phyloP scores from a whole-genome alignment of 2,888 invertebrate genomes.

The Rhingia campestris region DNA sequence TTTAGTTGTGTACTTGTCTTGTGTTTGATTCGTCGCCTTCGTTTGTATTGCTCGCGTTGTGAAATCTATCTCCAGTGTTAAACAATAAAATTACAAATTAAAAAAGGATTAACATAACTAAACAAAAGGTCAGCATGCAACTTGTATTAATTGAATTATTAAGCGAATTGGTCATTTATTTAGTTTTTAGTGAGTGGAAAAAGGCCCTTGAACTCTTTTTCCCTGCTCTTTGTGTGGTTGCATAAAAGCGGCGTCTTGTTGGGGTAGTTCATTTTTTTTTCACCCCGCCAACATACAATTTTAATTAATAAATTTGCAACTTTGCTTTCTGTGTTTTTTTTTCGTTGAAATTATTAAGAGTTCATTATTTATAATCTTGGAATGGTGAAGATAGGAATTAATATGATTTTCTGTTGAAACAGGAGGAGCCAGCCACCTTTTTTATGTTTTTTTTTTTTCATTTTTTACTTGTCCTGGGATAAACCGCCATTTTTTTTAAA shows the following conservation, averaged over 20 bases:
- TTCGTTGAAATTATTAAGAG: background rate
- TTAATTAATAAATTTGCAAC: background rate
- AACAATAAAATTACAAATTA: background rate
- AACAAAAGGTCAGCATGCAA: constrained; percentile 49
- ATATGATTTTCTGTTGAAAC: no score
- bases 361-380: background rate
- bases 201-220: background rate
- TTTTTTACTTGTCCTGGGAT: constrained; percentile 17
- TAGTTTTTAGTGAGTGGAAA: background rate
- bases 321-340: background rate
- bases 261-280: constrained; percentile 50
- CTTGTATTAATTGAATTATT: background rate
- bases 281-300: constrained; percentile 35
- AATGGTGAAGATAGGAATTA: no score
- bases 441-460: constrained; percentile 4
- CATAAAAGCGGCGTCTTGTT: constrained; percentile 66
- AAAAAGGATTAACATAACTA: constrained; percentile 33
- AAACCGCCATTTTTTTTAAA: constrained; percentile 71
- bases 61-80: constrained; percentile 13
- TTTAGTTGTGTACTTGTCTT: no score
- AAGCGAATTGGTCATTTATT: background rate
- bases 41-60: constrained; percentile 36
- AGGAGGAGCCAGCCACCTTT: background rate
- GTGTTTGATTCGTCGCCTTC: constrained; percentile 60
- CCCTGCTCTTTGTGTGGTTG: constrained; percentile 47